Percentiles rank a stretch among this genome's conserved stretches.
These are phyloP conservation scores for Syngnathus rostellatus DNA, from an alignment of 2,797 vertebrate species.

Conservation along the genomic window DNA sequence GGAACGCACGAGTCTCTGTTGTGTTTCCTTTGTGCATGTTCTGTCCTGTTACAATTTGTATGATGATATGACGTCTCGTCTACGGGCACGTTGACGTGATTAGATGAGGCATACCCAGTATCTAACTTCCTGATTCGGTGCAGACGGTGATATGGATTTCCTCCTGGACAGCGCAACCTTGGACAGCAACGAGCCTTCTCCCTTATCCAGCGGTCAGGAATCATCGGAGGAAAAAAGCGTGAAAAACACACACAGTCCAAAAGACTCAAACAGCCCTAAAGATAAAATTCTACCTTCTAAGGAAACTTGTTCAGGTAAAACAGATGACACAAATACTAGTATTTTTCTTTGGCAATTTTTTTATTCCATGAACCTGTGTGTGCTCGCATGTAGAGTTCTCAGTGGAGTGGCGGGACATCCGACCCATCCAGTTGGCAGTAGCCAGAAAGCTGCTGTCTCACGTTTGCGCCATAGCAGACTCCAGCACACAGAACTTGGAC, in stretches of 20 bases:
- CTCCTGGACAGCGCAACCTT: constrained; percentile 79
- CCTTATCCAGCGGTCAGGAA: constrained; percentile 62
- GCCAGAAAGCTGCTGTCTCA: constrained; percentile 95
- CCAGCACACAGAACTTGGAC: constrained; percentile 95
- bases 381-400: constrained; percentile 70
- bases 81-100: neutral
- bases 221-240: constrained; percentile 58
- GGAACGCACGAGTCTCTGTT: neutral
- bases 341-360: neutral
- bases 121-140: constrained; percentile 8
- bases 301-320: constrained; percentile 77
- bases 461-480: constrained; percentile 94
- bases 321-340: neutral
- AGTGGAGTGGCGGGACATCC: constrained; percentile 73
- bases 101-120: neutral
- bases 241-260: constrained; percentile 58
- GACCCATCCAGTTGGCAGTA: constrained; percentile 89
- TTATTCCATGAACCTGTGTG: constrained; percentile 1
- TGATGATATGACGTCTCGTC: neutral
- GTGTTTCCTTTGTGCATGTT: constrained; percentile 9
- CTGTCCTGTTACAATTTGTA: constrained; percentile 2
- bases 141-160: constrained; percentile 85
- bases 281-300: constrained; percentile 34
- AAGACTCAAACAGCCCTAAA: constrained; percentile 38
- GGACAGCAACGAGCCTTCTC: constrained; percentile 67